phyloP scores from a whole-genome alignment of 2,113 vertebrate genomes.

The Propithecus coquereli region DNA sequence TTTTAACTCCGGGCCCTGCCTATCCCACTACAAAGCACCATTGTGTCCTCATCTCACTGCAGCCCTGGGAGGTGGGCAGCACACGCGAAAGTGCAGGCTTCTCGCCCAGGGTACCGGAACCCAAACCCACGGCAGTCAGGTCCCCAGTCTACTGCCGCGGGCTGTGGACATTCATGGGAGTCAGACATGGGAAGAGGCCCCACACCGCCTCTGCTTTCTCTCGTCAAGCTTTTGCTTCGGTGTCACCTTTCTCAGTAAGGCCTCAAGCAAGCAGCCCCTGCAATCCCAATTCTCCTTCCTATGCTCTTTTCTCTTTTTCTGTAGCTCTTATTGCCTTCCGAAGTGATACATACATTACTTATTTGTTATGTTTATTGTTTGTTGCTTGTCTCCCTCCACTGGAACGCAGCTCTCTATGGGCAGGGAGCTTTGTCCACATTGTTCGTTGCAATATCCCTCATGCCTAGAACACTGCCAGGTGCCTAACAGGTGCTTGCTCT shows the following conservation, averaged over 20 bases:
- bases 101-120: neutral
- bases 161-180: neutral
- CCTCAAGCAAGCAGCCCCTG: neutral
- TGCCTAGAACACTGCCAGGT: neutral
- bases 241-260: neutral
- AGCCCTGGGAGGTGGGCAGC: neutral
- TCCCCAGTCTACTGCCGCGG: neutral
- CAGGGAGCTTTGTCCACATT: neutral
- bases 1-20: neutral
- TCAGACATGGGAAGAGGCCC: neutral
- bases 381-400: neutral
- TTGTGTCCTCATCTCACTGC: neutral
- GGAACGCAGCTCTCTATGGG: neutral
- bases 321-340: neutral
- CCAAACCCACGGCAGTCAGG: neutral
- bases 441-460: neutral
- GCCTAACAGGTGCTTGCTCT: neutral
- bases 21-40: neutral
- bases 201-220: neutral
- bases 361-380: neutral
- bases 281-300: neutral
- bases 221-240: constrained; percentile 8
- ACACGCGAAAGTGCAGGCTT: neutral
- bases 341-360: neutral
- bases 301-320: neutral